A percentile compares a stretch with the other conserved stretches of the same genome.
Conservation (phyloP, 2,797 vertebrate species). For the Aphelocoma californica region DNA sequence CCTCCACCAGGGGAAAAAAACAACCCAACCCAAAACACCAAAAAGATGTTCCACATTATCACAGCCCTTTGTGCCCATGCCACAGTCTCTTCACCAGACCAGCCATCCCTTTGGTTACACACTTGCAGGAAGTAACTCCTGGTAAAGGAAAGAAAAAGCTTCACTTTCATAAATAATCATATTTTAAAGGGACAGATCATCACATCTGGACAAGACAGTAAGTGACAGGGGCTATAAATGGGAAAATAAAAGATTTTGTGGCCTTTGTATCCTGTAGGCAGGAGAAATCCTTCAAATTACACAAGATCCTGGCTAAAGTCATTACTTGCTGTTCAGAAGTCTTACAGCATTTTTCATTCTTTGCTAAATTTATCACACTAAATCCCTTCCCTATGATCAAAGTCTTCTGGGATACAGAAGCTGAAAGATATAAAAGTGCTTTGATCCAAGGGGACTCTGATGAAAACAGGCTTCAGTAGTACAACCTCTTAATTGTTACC, state of each 20-base stretch:
- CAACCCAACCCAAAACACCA: accelerated
- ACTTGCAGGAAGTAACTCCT: neutral
- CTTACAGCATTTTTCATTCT: slow-evolving; percentile 54
- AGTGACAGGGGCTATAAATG: slow-evolving; percentile 26
- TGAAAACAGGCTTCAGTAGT: slow-evolving; percentile 56
- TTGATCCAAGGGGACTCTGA: slow-evolving; percentile 36
- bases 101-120: neutral
- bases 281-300: slow-evolving; percentile 61
- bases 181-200: neutral
- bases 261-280: neutral
- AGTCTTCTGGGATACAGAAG: slow-evolving; percentile 49
- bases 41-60: neutral
- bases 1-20: accelerated
- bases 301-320: slow-evolving; percentile 57
- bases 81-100: neutral
- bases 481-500: slow-evolving; percentile 56
- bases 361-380: slow-evolving; percentile 69
- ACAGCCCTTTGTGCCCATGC: neutral
- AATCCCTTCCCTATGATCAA: slow-evolving; percentile 65
- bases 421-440: slow-evolving; percentile 57
- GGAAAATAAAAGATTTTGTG: slow-evolving; percentile 50
- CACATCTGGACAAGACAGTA: slow-evolving; percentile 16
- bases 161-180: neutral
- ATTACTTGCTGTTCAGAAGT: slow-evolving; percentile 65
- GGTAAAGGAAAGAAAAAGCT: neutral